These are phyloP conservation scores for Chrysolina haemoptera DNA, from an alignment of 2,888 invertebrate species.

Conservation along the genomic window DNA sequence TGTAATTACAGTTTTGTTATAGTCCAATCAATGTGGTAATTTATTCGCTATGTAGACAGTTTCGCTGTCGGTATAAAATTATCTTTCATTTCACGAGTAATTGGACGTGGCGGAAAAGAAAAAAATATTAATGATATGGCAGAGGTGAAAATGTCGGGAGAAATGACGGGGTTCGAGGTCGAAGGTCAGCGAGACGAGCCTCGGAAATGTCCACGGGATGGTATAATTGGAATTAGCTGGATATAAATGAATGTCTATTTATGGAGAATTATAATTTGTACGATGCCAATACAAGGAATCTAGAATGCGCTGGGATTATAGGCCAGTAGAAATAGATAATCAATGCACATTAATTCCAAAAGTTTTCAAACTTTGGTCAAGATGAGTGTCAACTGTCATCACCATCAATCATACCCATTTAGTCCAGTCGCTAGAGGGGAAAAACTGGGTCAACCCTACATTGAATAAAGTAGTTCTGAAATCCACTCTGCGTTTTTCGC, in stretches of 20 bases:
- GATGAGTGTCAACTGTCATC: too few relatives aligned
- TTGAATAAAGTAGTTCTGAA: too few relatives aligned
- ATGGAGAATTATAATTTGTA: conserved; percentile 25
- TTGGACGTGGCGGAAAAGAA: neutral
- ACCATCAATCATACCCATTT: too few relatives aligned
- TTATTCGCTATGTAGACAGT: conserved; percentile 4
- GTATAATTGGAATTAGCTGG: conserved; percentile 38
- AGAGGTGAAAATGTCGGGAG: conserved; percentile 17
- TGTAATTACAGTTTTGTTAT: conserved; percentile 20
- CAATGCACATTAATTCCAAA: too few relatives aligned
- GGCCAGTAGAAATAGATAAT: too few relatives aligned
- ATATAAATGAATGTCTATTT: conserved; percentile 24
- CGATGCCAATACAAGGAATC: conserved; percentile 3
- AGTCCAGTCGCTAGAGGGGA: too few relatives aligned
- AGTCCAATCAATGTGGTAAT: conserved; percentile 25
- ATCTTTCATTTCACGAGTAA: conserved; percentile 28
- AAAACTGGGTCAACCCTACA: too few relatives aligned
- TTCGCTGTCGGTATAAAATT: conserved; percentile 25
- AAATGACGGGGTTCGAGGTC: conserved; percentile 23
- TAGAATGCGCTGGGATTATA: conserved; percentile 19
- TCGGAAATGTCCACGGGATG: conserved; percentile 38
- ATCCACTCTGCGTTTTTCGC: too few relatives aligned
- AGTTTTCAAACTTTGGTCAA: too few relatives aligned
- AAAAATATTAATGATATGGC: conserved; percentile 19
- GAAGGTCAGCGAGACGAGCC: conserved; percentile 35